Conservation (phyloP, 2,113 vertebrate genomes). For the Chamaea fasciata region DNA sequence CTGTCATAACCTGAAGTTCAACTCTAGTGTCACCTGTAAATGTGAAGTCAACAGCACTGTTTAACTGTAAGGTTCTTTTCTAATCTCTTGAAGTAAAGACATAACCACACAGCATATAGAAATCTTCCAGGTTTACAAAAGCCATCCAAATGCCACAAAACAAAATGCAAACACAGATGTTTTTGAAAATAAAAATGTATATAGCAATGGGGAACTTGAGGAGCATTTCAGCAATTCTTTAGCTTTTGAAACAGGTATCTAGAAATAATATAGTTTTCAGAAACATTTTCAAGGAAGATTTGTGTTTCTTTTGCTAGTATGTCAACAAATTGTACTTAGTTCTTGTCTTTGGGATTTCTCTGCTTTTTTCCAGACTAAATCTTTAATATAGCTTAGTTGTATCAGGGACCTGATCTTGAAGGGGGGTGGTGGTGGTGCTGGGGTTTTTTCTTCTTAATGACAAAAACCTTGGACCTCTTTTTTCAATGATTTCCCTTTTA, state of each 20-base stretch:
- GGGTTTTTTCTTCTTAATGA: background rate
- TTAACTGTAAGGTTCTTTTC: background rate
- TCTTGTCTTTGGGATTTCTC: background rate
- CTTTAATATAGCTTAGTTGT: background rate
- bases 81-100: background rate
- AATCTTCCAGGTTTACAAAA: background rate
- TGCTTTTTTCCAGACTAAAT: background rate
- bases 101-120: background rate
- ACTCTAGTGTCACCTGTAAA: background rate
- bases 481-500: background rate
- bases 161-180: background rate
- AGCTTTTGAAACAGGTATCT: background rate
- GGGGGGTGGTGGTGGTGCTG: background rate
- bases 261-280: background rate
- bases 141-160: background rate
- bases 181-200: background rate
- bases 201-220: background rate
- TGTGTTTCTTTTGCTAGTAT: background rate
- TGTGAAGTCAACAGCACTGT: background rate
- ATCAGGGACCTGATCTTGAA: background rate
- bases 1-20: background rate
- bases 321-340: background rate
- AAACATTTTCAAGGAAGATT: background rate
- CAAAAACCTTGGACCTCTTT: background rate
- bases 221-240: background rate